Conservation (phyloP, 92 coral and sea anemone genomes). For the Pocillopora meandrina region DNA sequence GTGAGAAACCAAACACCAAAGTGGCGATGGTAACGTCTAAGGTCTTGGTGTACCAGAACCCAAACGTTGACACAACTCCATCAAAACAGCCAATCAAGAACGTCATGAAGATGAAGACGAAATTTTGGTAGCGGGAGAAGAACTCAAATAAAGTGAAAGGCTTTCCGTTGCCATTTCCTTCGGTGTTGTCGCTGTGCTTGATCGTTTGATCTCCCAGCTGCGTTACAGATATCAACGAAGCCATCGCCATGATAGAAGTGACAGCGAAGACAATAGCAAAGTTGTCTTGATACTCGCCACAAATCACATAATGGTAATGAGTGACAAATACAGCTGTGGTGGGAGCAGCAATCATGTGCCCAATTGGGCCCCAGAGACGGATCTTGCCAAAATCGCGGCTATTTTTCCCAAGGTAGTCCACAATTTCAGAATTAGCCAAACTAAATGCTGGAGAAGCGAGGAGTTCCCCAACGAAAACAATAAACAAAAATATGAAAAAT, state of each 20-base stretch:
- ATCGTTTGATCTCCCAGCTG: constrained; percentile 5
- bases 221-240: constrained; percentile 22
- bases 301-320: constrained; percentile 29
- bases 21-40: constrained; percentile 23
- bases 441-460: constrained; percentile 37
- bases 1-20: constrained; percentile 39
- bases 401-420: constrained; percentile 41
- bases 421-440: constrained; percentile 39
- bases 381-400: constrained; percentile 28
- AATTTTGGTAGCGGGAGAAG: constrained; percentile 39
- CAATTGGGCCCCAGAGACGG: constrained; percentile 42
- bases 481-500: constrained; percentile 22
- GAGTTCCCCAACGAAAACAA: constrained; percentile 32
- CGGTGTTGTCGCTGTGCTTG: background rate
- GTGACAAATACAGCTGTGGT: constrained; percentile 7
- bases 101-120: constrained; percentile 26
- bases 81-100: constrained; percentile 37
- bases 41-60: constrained; percentile 39
- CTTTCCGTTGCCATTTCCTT: background rate
- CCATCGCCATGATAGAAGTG: constrained; percentile 7
- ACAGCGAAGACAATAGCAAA: constrained; percentile 32
- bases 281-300: constrained; percentile 47
- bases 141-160: background rate
- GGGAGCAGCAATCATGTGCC: constrained; percentile 34
- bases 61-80: constrained; percentile 41